A percentile compares a stretch with the other conserved stretches of the same genome.
Evolutionary conservation across 1,140 invertebrate species (phyloP).

Genomic region (Leptopilina clavipes): DNA sequence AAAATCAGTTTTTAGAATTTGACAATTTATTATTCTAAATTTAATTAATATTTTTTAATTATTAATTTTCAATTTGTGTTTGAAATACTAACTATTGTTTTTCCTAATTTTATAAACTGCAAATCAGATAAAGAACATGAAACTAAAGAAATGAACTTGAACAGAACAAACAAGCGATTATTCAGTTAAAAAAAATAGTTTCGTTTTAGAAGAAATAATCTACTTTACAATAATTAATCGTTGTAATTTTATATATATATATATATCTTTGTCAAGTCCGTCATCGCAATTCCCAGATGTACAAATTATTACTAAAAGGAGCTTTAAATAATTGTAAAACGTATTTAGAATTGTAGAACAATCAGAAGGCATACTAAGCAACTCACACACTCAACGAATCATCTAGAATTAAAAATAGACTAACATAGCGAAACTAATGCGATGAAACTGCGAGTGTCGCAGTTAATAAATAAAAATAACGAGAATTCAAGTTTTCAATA

Average conservation of each 20-base stretch:
- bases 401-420: slow-evolving; percentile 18
- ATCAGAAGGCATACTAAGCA: neutral
- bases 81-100: too few relatives aligned
- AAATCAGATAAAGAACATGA: too few relatives aligned
- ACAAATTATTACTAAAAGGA: neutral
- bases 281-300: slow-evolving; percentile 4
- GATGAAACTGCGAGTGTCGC: neutral
- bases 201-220: neutral
- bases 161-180: too few relatives aligned
- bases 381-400: slow-evolving; percentile 19
- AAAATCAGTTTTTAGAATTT: too few relatives aligned
- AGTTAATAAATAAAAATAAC: slow-evolving; percentile 30
- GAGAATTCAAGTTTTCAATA: slow-evolving; percentile 8
- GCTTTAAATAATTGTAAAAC: slow-evolving; percentile 16
- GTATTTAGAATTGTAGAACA: slow-evolving; percentile 1
- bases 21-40: too few relatives aligned
- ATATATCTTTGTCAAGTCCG: neutral
- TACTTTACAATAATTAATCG: neutral
- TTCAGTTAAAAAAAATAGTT: too few relatives aligned
- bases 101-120: too few relatives aligned
- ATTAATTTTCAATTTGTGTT: too few relatives aligned
- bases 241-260: neutral
- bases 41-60: too few relatives aligned
- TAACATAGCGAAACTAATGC: slow-evolving; percentile 31
- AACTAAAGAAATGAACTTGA: too few relatives aligned